These are phyloP conservation scores for Tringa solitaria DNA, from an alignment of 2,113 vertebrate genomes.

Conservation along the genomic window DNA sequence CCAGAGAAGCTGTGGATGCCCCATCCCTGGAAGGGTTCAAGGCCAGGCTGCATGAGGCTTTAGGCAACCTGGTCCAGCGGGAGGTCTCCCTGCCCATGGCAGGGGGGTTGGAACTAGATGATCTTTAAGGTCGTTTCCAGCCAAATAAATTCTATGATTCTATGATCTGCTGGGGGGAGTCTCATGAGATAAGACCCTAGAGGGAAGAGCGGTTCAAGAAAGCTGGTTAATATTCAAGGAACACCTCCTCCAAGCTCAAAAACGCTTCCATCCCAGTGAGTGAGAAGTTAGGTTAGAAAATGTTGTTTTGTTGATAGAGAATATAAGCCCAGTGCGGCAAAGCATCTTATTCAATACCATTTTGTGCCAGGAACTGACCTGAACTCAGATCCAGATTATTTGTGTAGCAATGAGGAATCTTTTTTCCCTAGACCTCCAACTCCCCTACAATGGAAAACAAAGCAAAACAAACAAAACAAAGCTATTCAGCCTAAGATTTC, in stretches of 20 bases:
- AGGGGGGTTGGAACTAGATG: neutral
- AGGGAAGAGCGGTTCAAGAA: neutral
- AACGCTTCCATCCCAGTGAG: neutral
- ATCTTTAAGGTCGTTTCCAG: neutral
- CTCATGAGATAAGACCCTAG: neutral
- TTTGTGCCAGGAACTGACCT: neutral
- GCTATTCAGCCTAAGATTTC: neutral
- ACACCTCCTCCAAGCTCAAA: neutral
- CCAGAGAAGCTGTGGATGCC: neutral
- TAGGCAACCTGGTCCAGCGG: neutral
- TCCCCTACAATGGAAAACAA: neutral
- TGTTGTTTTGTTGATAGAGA: neutral
- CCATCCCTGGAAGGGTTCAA: neutral
- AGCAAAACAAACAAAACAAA: neutral
- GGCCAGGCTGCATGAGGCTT: neutral
- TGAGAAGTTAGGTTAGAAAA: neutral
- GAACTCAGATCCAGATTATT: neutral
- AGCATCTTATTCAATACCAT: neutral
- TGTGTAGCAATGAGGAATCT: neutral
- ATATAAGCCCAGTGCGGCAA: neutral
- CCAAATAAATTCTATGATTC: neutral
- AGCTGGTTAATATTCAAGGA: neutral
- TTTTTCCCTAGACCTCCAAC: neutral
- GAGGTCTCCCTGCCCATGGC: neutral
- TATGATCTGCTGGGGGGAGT: neutral